phyloP scores from a whole-genome alignment of 2,797 vertebrate genomes.

The Microchirus variegatus region DNA sequence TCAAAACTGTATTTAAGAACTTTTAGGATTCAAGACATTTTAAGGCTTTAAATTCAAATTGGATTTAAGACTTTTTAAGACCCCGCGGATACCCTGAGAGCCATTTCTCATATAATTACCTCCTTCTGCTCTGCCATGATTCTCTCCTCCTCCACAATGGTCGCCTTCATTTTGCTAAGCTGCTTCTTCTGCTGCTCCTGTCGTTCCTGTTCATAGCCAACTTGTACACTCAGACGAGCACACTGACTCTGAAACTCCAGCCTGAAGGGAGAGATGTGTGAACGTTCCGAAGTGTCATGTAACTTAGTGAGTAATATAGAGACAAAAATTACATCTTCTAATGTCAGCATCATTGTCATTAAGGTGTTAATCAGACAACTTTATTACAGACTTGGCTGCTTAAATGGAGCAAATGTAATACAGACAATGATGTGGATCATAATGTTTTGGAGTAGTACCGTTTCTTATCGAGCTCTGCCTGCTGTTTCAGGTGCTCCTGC shows the following conservation, averaged over 20 bases:
- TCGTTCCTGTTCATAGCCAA: conserved; percentile 85
- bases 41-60: too few relatives aligned
- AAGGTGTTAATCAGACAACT: too few relatives aligned
- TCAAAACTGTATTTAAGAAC: too few relatives aligned
- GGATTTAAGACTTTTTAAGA: too few relatives aligned
- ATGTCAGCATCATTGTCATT: too few relatives aligned
- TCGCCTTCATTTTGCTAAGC: conserved; percentile 73
- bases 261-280: conserved; percentile 64
- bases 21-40: too few relatives aligned
- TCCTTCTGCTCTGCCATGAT: conserved; percentile 71
- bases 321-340: too few relatives aligned
- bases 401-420: not conserved
- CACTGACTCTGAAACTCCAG: conserved; percentile 92
- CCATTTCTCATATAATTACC: too few relatives aligned
- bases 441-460: conserved; percentile 76
- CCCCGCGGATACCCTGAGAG: too few relatives aligned
- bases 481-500: conserved; percentile 84
- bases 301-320: too few relatives aligned
- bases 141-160: conserved; percentile 75
- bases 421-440: not conserved
- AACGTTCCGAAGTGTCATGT: too few relatives aligned
- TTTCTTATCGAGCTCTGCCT: conserved; percentile 89
- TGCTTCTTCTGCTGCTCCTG: conserved; percentile 81
- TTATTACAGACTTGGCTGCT: not conserved
- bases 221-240: conserved; percentile 81